Conservation (phyloP, 1,140 invertebrate genomes). For the Pseudomyrmex pallidus region DNA sequence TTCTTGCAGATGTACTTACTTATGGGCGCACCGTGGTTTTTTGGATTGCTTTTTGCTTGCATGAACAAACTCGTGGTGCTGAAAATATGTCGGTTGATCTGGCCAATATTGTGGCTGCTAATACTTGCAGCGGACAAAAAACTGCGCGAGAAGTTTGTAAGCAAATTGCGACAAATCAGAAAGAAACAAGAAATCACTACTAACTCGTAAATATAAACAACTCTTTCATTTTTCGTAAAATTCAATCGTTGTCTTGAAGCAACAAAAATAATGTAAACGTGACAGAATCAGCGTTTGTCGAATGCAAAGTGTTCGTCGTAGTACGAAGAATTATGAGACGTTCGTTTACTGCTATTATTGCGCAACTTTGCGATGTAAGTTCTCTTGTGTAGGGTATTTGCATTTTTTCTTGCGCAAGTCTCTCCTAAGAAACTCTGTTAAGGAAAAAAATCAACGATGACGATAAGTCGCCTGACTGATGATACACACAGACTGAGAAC, state of each 20-base stretch:
- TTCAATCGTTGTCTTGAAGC: background rate
- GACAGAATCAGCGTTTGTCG: too few relatives aligned
- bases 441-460: too few relatives aligned
- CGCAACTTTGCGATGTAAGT: too few relatives aligned
- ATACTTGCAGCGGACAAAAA: slow-evolving; percentile 65
- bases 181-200: background rate
- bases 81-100: slow-evolving; percentile 75
- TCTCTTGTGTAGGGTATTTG: too few relatives aligned
- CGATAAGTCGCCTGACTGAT: too few relatives aligned
- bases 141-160: slow-evolving; percentile 1
- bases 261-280: background rate
- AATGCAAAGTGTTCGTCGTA: too few relatives aligned
- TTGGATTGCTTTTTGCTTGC: slow-evolving; percentile 75
- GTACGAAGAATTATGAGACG: too few relatives aligned
- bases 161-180: slow-evolving; percentile 6
- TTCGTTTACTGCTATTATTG: too few relatives aligned
- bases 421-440: too few relatives aligned
- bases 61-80: slow-evolving; percentile 74
- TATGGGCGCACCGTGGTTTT: slow-evolving; percentile 81
- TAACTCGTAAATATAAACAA: background rate
- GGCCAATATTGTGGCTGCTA: slow-evolving; percentile 77
- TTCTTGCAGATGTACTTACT: slow-evolving; percentile 78
- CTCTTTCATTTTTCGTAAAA: background rate
- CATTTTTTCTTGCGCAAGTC: too few relatives aligned
- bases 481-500: too few relatives aligned